Percentiles rank a stretch among this genome's conserved stretches.
Evolutionary conservation across 2,888 invertebrate genomes (phyloP).

Genomic region (Hartigia nigra): DNA sequence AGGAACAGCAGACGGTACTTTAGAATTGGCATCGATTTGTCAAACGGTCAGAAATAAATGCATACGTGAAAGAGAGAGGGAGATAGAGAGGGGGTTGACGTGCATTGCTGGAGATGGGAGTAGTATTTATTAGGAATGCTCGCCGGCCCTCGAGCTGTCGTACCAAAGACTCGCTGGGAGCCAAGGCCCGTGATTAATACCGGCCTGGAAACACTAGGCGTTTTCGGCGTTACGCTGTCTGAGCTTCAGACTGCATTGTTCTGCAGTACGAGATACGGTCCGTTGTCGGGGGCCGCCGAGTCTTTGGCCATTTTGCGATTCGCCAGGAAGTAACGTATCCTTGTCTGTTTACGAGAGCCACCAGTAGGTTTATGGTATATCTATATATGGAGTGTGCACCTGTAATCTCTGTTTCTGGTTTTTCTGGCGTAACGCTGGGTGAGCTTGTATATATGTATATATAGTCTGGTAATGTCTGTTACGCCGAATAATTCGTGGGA

Average conservation of each 20-base stretch:
- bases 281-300: not conserved
- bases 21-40: not conserved
- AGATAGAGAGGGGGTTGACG: not conserved
- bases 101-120: not conserved
- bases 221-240: conserved; percentile 50
- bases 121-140: not conserved
- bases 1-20: not conserved
- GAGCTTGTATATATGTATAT: not conserved
- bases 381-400: not conserved
- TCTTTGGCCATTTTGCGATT: not conserved
- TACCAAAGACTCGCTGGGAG: not conserved
- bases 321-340: not conserved
- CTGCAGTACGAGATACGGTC: conserved; percentile 32
- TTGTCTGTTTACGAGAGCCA: not conserved
- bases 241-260: conserved; percentile 44
- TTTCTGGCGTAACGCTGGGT: not conserved
- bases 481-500: not conserved
- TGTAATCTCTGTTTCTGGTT: not conserved
- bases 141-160: not conserved
- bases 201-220: conserved; percentile 12
- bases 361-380: not conserved
- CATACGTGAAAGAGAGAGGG: not conserved
- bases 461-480: not conserved
- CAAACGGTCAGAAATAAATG: not conserved
- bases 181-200: conserved; percentile 2